phyloP scores from a whole-genome alignment of 1,140 invertebrate genomes.

The Eriosoma lanigerum region DNA sequence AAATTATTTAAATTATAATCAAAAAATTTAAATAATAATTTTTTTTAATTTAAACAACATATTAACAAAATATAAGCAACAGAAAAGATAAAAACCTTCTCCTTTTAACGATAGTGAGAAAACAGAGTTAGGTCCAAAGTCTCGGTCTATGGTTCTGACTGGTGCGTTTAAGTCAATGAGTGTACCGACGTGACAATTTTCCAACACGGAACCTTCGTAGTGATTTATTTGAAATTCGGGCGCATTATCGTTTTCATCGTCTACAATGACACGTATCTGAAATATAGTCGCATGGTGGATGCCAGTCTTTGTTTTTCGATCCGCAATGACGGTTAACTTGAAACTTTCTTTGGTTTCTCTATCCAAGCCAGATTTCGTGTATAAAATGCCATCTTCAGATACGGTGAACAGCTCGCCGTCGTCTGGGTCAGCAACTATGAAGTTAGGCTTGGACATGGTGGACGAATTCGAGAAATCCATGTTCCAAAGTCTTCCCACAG shows the following conservation, averaged over 20 bases:
- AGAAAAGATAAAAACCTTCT: constrained; percentile 57
- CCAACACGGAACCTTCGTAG: constrained; percentile 78
- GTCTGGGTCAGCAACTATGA: constrained; percentile 78
- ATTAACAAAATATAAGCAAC: neutral
- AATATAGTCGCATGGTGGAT: constrained; percentile 49
- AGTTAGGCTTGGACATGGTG: constrained; percentile 55
- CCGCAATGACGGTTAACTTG: constrained; percentile 76
- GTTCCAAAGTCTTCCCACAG: constrained; percentile 71
- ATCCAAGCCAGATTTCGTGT: constrained; percentile 73
- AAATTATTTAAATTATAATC: too few relatives aligned
- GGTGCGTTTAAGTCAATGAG: constrained; percentile 70
- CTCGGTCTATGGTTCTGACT: constrained; percentile 73
- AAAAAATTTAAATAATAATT: too few relatives aligned
- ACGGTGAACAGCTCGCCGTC: constrained; percentile 74
- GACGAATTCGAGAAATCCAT: constrained; percentile 32
- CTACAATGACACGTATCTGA: constrained; percentile 62
- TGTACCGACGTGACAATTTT: constrained; percentile 74
- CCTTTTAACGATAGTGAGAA: constrained; percentile 74
- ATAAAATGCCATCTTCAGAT: constrained; percentile 75
- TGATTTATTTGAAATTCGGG: constrained; percentile 72
- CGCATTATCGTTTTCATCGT: constrained; percentile 89
- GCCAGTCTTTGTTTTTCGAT: constrained; percentile 60
- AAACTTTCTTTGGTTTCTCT: constrained; percentile 74
- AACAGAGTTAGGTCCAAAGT: constrained; percentile 75
- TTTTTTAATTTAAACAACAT: neutral